Evolutionary conservation across 1,140 invertebrate genomes (phyloP).

Genomic region (Sarcophaga peregrina): DNA sequence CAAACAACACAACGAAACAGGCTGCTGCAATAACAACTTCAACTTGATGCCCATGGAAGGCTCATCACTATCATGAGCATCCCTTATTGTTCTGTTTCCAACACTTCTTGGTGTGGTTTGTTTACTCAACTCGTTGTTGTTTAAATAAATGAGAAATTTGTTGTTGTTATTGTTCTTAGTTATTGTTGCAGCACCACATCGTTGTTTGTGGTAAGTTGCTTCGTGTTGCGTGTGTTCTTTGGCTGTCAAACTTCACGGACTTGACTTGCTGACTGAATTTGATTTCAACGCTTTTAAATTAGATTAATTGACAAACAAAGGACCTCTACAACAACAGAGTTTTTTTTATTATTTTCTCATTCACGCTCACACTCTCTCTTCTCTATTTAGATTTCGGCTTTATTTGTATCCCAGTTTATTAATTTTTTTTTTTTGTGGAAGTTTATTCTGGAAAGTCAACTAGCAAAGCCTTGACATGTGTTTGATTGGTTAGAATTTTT

Average conservation of each 20-base stretch:
- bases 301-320: slow-evolving; percentile 33
- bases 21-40: neutral
- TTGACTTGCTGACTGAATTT: slow-evolving; percentile 38
- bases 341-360: neutral
- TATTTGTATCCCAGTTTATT: too few species aligned
- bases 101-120: neutral
- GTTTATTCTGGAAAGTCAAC: too few species aligned
- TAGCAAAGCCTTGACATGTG: too few species aligned
- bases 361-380: neutral
- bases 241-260: slow-evolving; percentile 21
- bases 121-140: neutral
- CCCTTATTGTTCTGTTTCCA: slow-evolving; percentile 1
- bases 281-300: slow-evolving; percentile 41
- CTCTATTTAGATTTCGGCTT: too few species aligned
- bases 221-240: neutral
- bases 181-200: neutral
- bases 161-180: too few species aligned
- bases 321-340: neutral
- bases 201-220: neutral
- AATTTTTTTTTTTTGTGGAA: too few species aligned
- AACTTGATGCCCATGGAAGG: neutral
- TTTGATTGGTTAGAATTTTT: too few species aligned
- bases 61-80: neutral
- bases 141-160: neutral
- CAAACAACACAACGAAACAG: neutral